Evolutionary conservation across 2,797 vertebrate species (phyloP).

Genomic region (Lithobates sylvaticus): DNA sequence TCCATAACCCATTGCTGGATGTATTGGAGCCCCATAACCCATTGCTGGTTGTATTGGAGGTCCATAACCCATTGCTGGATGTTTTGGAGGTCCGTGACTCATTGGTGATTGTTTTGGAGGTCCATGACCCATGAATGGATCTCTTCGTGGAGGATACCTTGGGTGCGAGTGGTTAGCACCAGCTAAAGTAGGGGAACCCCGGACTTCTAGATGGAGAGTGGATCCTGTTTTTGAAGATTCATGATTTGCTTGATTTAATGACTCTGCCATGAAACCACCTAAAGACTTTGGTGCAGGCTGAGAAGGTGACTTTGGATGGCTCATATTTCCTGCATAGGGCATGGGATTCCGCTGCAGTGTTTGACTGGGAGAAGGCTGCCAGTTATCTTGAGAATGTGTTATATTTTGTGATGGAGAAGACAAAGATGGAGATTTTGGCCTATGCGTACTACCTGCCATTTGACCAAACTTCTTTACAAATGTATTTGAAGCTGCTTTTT

Average conservation of each 20-base stretch:
- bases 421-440: conserved; percentile 64
- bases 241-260: conserved; percentile 11
- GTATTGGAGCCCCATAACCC: not conserved
- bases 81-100: not conserved
- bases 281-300: conserved; percentile 60
- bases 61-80: not conserved
- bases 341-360: conserved; percentile 65
- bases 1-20: not conserved
- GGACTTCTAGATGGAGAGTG: conserved; percentile 17
- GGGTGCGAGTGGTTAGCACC: conserved; percentile 63
- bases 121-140: not conserved
- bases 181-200: conserved; percentile 39
- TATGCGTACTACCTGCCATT: not conserved
- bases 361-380: conserved; percentile 64
- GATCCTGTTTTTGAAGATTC: conserved; percentile 15
- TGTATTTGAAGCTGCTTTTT: conserved; percentile 35
- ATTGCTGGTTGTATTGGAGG: conserved; percentile 9
- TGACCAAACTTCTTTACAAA: conserved; percentile 47
- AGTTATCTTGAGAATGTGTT: conserved; percentile 61
- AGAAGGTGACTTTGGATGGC: conserved; percentile 68
- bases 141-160: conserved; percentile 55
- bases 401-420: conserved; percentile 71
- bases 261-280: conserved; percentile 60
- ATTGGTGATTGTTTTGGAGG: conserved; percentile 11
- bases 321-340: conserved; percentile 15